A percentile compares a stretch with the other conserved stretches of the same genome.
Conservation (phyloP, 2,797 vertebrate genomes). For the Remorina albescens region DNA sequence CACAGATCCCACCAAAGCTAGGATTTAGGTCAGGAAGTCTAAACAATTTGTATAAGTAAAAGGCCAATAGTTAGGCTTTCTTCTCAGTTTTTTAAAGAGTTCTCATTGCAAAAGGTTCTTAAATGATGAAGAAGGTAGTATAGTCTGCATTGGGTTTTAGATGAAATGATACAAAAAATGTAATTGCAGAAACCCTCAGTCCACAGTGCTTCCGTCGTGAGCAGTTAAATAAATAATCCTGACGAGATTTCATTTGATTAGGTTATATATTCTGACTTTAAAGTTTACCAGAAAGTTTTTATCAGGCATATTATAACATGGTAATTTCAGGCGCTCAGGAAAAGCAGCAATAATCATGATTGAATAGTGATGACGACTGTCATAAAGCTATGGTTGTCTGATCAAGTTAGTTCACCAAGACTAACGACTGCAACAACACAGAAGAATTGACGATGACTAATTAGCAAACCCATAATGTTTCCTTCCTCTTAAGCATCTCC, state of each 20-base stretch:
- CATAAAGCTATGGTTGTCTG: constrained; percentile 84
- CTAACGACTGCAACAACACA: constrained; percentile 79
- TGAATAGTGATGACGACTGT: constrained; percentile 82
- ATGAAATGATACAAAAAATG: background rate
- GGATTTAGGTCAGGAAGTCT: too few species aligned
- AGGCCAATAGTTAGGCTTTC: too few species aligned
- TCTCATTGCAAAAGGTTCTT: too few species aligned
- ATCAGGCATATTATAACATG: constrained; percentile 57
- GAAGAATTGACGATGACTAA: constrained; percentile 82
- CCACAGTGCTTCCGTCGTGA: constrained; percentile 14
- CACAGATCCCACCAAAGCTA: too few species aligned
- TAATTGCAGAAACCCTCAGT: background rate
- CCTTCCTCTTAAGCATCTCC: constrained; percentile 81
- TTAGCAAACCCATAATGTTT: constrained; percentile 87
- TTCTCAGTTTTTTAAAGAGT: too few species aligned
- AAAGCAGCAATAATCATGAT: constrained; percentile 78
- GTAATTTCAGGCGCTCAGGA: constrained; percentile 59
- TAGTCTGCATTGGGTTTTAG: too few species aligned
- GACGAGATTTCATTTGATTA: constrained; percentile 23
- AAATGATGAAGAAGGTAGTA: too few species aligned
- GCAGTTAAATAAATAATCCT: constrained; percentile 30
- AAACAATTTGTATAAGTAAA: too few species aligned
- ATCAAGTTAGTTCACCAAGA: constrained; percentile 82
- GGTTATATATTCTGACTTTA: constrained; percentile 45
- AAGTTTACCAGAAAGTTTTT: constrained; percentile 60